phyloP scores from a whole-genome alignment of 2,113 vertebrate species.

The Takifugu flavidus region DNA sequence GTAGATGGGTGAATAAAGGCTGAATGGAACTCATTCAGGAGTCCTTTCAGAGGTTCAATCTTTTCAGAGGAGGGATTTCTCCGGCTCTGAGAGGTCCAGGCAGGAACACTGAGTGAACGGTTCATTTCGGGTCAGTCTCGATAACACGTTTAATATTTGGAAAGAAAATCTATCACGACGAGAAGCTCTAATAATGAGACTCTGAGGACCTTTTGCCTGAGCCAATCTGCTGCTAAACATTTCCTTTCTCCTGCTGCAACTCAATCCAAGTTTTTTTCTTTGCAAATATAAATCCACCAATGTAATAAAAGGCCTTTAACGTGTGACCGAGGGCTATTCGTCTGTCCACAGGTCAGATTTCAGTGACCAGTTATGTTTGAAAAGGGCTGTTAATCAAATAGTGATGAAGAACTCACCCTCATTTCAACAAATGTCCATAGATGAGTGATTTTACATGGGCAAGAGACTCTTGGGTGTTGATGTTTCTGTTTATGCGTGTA shows the following conservation, averaged over 20 bases:
- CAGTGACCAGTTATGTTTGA: slow-evolving; percentile 44
- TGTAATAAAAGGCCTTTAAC: background rate
- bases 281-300: background rate
- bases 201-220: slow-evolving; percentile 6
- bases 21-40: slow-evolving; percentile 33
- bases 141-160: slow-evolving; percentile 19
- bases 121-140: slow-evolving; percentile 40
- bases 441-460: background rate
- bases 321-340: background rate
- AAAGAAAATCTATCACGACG: slow-evolving; percentile 34
- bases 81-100: slow-evolving; percentile 13
- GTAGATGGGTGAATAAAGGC: slow-evolving; percentile 10
- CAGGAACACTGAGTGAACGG: slow-evolving; percentile 16
- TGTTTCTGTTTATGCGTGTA: no score
- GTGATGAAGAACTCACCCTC: slow-evolving; percentile 9
- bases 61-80: slow-evolving; percentile 35
- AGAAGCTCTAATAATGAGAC: slow-evolving; percentile 22
- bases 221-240: slow-evolving; percentile 17
- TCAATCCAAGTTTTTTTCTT: background rate
- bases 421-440: slow-evolving; percentile 31
- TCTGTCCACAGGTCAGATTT: slow-evolving; percentile 19
- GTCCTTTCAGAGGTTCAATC: slow-evolving; percentile 19
- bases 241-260: slow-evolving; percentile 2
- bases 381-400: slow-evolving; percentile 30
- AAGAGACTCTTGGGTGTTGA: no score